phyloP scores from a whole-genome alignment of 2,888 invertebrate genomes.

The Hirtodrosophila cameraria region DNA sequence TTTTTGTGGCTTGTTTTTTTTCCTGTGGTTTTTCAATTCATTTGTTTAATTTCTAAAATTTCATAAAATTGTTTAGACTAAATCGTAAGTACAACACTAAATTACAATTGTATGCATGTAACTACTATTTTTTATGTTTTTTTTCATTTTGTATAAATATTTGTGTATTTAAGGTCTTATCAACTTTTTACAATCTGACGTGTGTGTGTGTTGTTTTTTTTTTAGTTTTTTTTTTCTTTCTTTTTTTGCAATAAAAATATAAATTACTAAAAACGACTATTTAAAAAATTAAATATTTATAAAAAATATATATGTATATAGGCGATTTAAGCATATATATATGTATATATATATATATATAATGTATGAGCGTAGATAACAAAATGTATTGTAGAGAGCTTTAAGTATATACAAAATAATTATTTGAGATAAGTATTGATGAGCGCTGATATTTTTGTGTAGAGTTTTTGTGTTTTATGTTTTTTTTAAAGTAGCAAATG shows the following conservation, averaged over 20 bases:
- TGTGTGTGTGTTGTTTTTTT: conserved; percentile 39
- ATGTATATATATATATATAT: conserved; percentile 31
- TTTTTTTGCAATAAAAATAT: conserved; percentile 73
- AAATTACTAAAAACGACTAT: conserved; percentile 81
- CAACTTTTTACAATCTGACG: conserved; percentile 71
- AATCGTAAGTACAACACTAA: conserved; percentile 80
- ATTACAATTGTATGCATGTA: conserved; percentile 79
- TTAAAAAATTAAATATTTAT: conserved; percentile 74
- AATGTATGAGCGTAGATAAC: conserved; percentile 56
- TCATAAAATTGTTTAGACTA: conserved; percentile 81
- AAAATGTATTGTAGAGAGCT: conserved; percentile 48
- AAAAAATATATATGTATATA: conserved; percentile 50
- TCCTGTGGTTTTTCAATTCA: conserved; percentile 71
- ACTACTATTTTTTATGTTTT: conserved; percentile 67
- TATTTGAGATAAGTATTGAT: conserved; percentile 49
- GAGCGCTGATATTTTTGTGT: conserved; percentile 46
- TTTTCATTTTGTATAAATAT: conserved; percentile 65
- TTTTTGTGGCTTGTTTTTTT: conserved; percentile 56
- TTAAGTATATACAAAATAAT: conserved; percentile 56
- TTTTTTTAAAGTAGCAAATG: conserved; percentile 41
- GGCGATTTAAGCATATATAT: conserved; percentile 34
- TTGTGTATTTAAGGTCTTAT: conserved; percentile 54
- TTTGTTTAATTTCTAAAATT: conserved; percentile 79
- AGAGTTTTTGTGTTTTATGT: conserved; percentile 25
- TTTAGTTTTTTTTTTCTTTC: conserved; percentile 40